Evolutionary conservation across 2,113 vertebrate genomes (phyloP), one percentile per base, ranked within the genome.

Genomic region (Engraulis encrasicolus): DNA sequence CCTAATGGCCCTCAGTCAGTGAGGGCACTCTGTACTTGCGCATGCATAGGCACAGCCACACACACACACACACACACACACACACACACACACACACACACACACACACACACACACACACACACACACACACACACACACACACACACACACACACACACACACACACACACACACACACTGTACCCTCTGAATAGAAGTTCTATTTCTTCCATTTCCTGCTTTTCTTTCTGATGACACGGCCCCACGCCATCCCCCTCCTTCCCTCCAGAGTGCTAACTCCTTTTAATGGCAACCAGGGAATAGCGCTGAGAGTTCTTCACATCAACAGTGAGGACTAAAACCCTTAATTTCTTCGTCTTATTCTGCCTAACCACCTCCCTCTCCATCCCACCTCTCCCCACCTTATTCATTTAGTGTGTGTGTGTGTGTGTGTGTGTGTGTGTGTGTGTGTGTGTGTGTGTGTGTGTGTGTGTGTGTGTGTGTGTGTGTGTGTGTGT

Each of bases 281-380:
- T 74, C 37, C 86, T 83, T 85, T 81, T 81, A 66, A 85, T 81
- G 87, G 77, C 81, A 54, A 87, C 78, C 81, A 78, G 89, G 84
- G 87, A 87, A 7, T 6, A 3, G 52, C 17, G 34, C 36, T 80
- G 50, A 84, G 80, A 92, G 87, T 91, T 88, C 87, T 86, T 80
- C 88, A 86, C 89, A 90, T 90, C 91, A 83, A 89, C 83, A 9
- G n/a, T n/a, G n/a, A n/a, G n/a, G n/a, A n/a, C n/a, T n/a, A 78
- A 92, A 89, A 90, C 89, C 85, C 74, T 66, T 27, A 11, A 12
- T 66, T 31, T n/a, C n/a, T n/a, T n/a, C n/a, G n/a, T 31, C 27
- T 74, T 34, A 0, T 31, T 74, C 66, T 31, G 27, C 66, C 5
- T 15, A 52, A 1, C 50, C 50, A 3, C 50, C 50, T 0, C 66